Conservation (phyloP, 2,888 invertebrate genomes). For the Drosophila infuscata region DNA sequence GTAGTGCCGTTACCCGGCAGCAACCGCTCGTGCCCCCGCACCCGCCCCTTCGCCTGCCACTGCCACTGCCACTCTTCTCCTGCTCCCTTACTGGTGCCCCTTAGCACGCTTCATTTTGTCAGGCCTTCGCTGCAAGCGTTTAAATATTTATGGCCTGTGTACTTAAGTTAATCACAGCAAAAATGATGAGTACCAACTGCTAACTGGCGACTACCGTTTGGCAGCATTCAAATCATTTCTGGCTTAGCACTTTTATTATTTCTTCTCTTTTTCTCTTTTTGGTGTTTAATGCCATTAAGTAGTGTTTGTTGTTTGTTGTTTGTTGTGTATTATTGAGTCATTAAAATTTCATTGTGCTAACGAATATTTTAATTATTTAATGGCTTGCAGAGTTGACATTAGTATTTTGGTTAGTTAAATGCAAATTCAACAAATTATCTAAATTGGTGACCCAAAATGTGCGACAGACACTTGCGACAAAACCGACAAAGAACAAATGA, state of each 20-base stretch:
- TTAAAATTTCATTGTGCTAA: conserved; percentile 57
- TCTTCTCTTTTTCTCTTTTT: conserved; percentile 15
- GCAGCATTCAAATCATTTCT: conserved; percentile 65
- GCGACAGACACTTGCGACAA: conserved; percentile 32
- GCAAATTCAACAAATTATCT: conserved; percentile 62
- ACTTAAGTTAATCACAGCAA: conserved; percentile 79
- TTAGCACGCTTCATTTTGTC: conserved; percentile 9
- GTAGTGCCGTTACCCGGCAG: conserved; percentile 20
- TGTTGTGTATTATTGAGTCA: conserved; percentile 64
- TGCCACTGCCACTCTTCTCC: neutral
- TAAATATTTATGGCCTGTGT: conserved; percentile 81
- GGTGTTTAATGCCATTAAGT: conserved; percentile 60
- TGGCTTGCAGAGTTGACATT: conserved; percentile 14
- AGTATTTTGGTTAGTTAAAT: conserved; percentile 29
- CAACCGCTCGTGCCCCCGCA: neutral
- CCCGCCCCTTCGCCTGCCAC: neutral
- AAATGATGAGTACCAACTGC: conserved; percentile 67
- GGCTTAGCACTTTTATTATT: conserved; percentile 15
- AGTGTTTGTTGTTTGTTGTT: neutral
- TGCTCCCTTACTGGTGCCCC: conserved; percentile 3
- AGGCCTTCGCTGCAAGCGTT: conserved; percentile 54
- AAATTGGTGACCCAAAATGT: conserved; percentile 56
- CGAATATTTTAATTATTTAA: conserved; percentile 71
- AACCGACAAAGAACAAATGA: conserved; percentile 46
- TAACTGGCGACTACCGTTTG: conserved; percentile 47